Evolutionary conservation across 2,888 invertebrate genomes (phyloP), one percentile per base, ranked within the genome.

Genomic region (Dolomedes plantarius): DNA sequence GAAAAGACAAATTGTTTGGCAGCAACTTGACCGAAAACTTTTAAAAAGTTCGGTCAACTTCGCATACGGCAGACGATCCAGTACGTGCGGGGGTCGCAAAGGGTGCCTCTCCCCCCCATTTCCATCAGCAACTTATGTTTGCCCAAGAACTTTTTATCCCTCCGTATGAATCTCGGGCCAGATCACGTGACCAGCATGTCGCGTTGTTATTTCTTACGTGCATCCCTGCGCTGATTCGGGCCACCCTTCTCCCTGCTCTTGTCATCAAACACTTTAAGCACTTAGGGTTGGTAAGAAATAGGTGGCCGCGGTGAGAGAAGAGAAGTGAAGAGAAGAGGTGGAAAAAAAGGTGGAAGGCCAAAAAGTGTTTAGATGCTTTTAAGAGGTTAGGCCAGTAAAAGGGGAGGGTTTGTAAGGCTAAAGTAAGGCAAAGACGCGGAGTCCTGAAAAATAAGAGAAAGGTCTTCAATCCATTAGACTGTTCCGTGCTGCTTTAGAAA

Each of bases 1-100:
- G n/a, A 13, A 46, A 56, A 56, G 56, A 56, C 56, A 56, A 56
- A 56, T 56, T 56, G 56, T 56, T 56, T 56, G 23, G 56, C 56
- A 23, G 56, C 56, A 23, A 56, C 5, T 23, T 3, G 56, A 23
- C 23, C 23, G 9, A 46, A 56, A 56, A 23, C 5, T 56, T 56
- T 56, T 56, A 6, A 56, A 56, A 56, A 56, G 56, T 56, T 23
- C 1, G n/a, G n/a, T n/a, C n/a, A n/a, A n/a, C n/a, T n/a, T n/a
- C n/a, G n/a, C n/a, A n/a, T n/a, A n/a, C n/a, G n/a, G 13, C 23
- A 23, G 23, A 23, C 23, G 5, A 11, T 16, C 56, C 23, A 6
- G 56, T 56, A 2, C 19, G 23, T 56, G 56, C 23, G 1, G 11
- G 23, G 23, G 23, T 23, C 36, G 36, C 11, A 7, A 5, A 11